Conservation (phyloP, 2,888 invertebrate genomes). For the Andrena trimmerana region DNA sequence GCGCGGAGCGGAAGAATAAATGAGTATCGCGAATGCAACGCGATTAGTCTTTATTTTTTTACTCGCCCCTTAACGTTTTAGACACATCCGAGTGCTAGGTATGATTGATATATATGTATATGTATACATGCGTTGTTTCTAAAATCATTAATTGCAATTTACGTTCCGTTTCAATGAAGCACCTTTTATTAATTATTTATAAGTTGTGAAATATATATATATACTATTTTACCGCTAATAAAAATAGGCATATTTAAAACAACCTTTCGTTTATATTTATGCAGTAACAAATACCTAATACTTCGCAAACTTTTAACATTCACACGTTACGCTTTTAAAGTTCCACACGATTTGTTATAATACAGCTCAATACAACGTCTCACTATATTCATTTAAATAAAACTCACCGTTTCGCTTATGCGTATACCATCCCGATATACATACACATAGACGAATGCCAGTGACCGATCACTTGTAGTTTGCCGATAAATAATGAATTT, state of each 20-base stretch:
- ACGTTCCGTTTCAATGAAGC: conserved; percentile 72
- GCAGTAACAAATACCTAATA: conserved; percentile 56
- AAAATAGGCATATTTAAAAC: conserved; percentile 78
- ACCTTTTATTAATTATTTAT: conserved; percentile 83
- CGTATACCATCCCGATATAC: conserved; percentile 9
- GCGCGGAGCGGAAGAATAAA: conserved; percentile 21
- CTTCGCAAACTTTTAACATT: conserved; percentile 42
- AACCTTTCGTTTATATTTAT: conserved; percentile 57
- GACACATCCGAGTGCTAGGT: conserved; percentile 59
- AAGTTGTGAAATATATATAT: conserved; percentile 81
- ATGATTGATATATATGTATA: conserved; percentile 52
- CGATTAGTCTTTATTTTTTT: conserved; percentile 78
- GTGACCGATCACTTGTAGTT: conserved; percentile 43
- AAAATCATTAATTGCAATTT: conserved; percentile 61
- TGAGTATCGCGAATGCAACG: conserved; percentile 52
- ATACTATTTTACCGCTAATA: conserved; percentile 83
- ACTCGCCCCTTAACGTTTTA: conserved; percentile 68
- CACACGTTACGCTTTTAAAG: conserved; percentile 32
- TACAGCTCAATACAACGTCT: conserved; percentile 43
- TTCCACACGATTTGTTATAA: conserved; percentile 50
- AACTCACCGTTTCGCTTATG: conserved; percentile 37
- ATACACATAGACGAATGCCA: conserved; percentile 23
- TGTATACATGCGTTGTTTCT: conserved; percentile 70
- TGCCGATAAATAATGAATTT: conserved; percentile 42
- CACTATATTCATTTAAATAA: conserved; percentile 64